phyloP scores from a whole-genome alignment of 37 sponge, comb jelly and placozoan genomes.

The Diacarnus erythraeanus region DNA sequence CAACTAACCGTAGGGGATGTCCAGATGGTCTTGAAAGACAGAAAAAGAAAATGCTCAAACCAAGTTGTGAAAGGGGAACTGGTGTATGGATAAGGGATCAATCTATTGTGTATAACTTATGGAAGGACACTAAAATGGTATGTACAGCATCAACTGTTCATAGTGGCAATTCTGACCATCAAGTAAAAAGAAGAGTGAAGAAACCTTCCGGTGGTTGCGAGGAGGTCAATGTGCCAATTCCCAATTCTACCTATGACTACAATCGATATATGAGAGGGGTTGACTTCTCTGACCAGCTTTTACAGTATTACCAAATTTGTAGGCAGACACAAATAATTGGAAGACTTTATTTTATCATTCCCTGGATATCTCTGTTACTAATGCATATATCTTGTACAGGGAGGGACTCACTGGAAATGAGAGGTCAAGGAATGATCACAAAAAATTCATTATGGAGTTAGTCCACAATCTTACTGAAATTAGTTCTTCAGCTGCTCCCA shows the following conservation, averaged over 20 bases:
- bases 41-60: not conserved
- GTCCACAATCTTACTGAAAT: not conserved
- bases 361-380: constrained; percentile 41
- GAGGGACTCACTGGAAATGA: not conserved
- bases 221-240: constrained; percentile 31
- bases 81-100: constrained; percentile 33
- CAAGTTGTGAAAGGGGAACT: constrained; percentile 8
- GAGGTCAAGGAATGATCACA: not conserved
- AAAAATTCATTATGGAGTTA: not conserved
- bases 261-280: constrained; percentile 49
- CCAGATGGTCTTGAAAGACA: not conserved
- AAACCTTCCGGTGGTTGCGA: not conserved
- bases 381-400: constrained; percentile 34
- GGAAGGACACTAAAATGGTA: constrained; percentile 38
- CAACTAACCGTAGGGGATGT: constrained; percentile 11
- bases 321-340: constrained; percentile 26
- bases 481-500: not conserved
- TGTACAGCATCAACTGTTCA: constrained; percentile 25
- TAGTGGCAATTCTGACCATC: constrained; percentile 15
- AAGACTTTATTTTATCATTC: constrained; percentile 50
- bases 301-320: constrained; percentile 12
- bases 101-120: constrained; percentile 13
- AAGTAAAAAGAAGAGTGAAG: constrained; percentile 5
- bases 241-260: constrained; percentile 20
- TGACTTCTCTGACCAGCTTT: constrained; percentile 34